Conservation (phyloP, 2,888 invertebrate genomes). For the Ariolimax columbianus region DNA sequence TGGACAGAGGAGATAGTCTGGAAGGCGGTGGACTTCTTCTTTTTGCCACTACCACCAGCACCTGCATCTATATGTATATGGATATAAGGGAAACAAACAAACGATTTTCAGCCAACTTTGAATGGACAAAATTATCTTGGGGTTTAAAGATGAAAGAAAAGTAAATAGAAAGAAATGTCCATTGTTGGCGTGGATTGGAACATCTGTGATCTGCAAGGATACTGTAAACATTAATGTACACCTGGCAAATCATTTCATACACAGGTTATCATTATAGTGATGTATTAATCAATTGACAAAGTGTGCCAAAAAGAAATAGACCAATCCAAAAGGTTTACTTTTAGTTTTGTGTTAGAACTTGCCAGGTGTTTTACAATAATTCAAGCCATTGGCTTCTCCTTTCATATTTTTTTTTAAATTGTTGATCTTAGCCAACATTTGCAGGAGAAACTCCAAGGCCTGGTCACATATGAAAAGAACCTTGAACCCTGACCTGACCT, state of each 20-base stretch:
- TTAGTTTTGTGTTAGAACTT: not conserved
- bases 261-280: not conserved
- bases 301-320: no score
- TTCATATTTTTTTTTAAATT: not conserved
- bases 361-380: not conserved
- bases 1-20: constrained; percentile 99
- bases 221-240: constrained; percentile 1
- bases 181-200: no score
- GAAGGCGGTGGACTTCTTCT: constrained; percentile 98
- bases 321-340: not conserved
- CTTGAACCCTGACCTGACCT: constrained; percentile 51
- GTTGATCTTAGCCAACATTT: not conserved
- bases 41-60: constrained; percentile 81
- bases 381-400: constrained; percentile 7
- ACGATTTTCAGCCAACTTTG: not conserved
- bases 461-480: constrained; percentile 5
- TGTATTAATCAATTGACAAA: not conserved
- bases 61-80: not conserved
- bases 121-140: not conserved
- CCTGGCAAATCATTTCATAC: not conserved
- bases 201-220: not conserved
- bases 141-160: not conserved
- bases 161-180: not conserved
- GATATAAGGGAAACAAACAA: not conserved
- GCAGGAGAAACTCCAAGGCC: not conserved